Conservation (phyloP, 1,140 invertebrate genomes). For the Diorhabda sublineata region DNA sequence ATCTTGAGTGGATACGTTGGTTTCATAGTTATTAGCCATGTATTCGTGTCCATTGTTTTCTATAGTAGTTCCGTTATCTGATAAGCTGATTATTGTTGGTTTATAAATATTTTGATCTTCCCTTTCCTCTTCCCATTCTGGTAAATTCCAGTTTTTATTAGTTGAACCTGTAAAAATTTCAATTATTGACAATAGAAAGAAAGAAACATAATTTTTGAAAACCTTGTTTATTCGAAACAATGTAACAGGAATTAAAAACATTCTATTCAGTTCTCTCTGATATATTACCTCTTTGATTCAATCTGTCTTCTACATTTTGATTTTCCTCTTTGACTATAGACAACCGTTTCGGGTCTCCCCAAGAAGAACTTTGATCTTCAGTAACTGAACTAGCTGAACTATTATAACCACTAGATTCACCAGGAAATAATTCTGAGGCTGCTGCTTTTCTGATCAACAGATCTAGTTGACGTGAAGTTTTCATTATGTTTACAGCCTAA, state of each 20-base stretch:
- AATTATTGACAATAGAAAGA: no score
- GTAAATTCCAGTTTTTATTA: constrained; percentile 40
- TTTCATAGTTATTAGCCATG: constrained; percentile 10
- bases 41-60: constrained; percentile 50
- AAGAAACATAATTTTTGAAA: no score
- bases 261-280: no score
- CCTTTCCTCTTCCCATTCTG: constrained; percentile 52
- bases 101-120: constrained; percentile 51
- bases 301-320: constrained; percentile 50
- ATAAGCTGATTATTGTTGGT: constrained; percentile 63
- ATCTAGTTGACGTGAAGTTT: constrained; percentile 67
- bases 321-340: constrained; percentile 66
- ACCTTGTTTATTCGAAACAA: no score
- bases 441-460: constrained; percentile 68
- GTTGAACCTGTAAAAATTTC: constrained; percentile 10
- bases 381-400: constrained; percentile 73
- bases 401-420: constrained; percentile 75
- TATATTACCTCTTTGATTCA: constrained; percentile 27
- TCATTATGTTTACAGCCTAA: constrained; percentile 72
- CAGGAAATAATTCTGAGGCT: constrained; percentile 70
- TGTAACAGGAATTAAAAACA: no score
- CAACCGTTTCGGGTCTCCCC: constrained; percentile 58
- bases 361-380: constrained; percentile 65
- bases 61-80: constrained; percentile 63
- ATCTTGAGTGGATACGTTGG: constrained; percentile 18